phyloP scores from a whole-genome alignment of 2,797 vertebrate species.

The Mycteria americana region DNA sequence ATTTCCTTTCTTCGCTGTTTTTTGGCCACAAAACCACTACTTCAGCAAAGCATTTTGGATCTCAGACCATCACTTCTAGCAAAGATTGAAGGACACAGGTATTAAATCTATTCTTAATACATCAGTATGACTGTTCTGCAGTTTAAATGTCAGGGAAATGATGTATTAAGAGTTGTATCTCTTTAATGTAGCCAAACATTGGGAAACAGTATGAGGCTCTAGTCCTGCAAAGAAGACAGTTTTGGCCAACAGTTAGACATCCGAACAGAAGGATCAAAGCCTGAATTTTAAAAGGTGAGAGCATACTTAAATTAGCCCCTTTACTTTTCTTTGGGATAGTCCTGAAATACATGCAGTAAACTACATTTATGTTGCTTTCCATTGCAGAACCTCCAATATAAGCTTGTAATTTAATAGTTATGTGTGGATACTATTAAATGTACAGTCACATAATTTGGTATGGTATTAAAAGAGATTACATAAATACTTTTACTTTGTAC shows the following conservation, averaged over 20 bases:
- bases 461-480: neutral
- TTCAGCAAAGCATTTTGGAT: neutral
- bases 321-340: neutral
- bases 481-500: neutral
- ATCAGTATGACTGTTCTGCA: neutral
- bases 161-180: neutral
- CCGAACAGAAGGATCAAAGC: neutral
- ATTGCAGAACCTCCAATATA: neutral
- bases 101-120: neutral
- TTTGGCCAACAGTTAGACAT: neutral
- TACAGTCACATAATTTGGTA: neutral
- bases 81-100: neutral
- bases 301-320: neutral
- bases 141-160: neutral
- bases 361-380: neutral
- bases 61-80: neutral
- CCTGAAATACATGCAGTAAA: neutral
- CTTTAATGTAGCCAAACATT: neutral
- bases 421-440: neutral
- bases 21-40: neutral
- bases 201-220: neutral
- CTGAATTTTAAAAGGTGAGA: neutral
- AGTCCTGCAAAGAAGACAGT: accelerated
- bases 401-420: neutral
- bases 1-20: neutral